Evolutionary conservation across 2,113 vertebrate species (phyloP).

Genomic region (Tragelaphus strepsiceros): DNA sequence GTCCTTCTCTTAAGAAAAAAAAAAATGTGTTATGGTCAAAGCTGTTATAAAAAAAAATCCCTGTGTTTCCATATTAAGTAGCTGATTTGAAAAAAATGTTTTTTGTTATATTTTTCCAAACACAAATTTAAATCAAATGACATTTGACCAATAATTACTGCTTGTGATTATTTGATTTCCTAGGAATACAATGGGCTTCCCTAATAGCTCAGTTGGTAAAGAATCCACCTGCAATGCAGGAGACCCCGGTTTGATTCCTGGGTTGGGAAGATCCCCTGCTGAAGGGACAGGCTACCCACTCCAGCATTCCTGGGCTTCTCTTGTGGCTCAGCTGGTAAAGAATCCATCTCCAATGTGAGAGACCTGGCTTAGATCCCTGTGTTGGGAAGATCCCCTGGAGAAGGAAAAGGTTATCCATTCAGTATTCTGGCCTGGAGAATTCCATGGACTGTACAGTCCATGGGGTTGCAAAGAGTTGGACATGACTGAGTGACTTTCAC

Average conservation of each 20-base stretch:
- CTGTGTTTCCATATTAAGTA: neutral
- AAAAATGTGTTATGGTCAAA: neutral
- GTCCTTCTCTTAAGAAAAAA: neutral
- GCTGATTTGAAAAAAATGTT: neutral
- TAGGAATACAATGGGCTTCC: neutral
- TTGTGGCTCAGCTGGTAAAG: neutral
- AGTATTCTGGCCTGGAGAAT: neutral
- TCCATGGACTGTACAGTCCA: neutral
- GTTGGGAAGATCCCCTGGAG: neutral
- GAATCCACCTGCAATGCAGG: neutral
- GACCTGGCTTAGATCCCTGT: neutral
- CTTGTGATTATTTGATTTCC: neutral
- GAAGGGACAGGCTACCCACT: neutral
- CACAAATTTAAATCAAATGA: neutral
- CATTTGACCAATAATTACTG: neutral
- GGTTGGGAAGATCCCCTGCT: neutral
- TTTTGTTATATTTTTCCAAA: neutral
- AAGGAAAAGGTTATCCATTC: neutral
- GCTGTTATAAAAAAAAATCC: neutral
- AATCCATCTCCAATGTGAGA: fast-evolving
- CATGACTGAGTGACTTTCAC: neutral
- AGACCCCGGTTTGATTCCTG: neutral
- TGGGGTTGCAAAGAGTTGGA: neutral
- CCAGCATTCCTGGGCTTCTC: neutral
- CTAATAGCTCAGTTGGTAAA: neutral